Percentiles rank a stretch among this genome's conserved stretches.
Conservation (phyloP, 2,888 invertebrate genomes). For the Ormyrus rosae region DNA sequence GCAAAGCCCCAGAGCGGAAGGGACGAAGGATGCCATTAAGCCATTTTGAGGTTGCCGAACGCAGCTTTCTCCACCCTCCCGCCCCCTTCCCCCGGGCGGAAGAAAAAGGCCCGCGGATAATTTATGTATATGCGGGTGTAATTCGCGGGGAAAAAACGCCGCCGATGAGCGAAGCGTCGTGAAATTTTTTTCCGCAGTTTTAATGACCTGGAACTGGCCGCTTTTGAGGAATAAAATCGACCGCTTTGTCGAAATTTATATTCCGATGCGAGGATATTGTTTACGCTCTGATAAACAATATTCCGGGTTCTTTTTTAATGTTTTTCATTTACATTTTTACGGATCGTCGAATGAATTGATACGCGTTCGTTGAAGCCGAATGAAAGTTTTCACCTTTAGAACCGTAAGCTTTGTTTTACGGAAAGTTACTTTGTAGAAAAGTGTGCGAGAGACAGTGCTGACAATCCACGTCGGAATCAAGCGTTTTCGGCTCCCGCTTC, state of each 20-base stretch:
- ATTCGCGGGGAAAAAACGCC: not conserved
- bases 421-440: not conserved
- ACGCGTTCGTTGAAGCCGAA: too few relatives aligned
- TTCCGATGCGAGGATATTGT: too few relatives aligned
- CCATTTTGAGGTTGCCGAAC: constrained; percentile 20
- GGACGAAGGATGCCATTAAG: constrained; percentile 19
- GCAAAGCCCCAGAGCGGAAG: not conserved
- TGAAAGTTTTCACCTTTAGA: not conserved
- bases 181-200: not conserved
- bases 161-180: constrained; percentile 6
- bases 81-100: not conserved
- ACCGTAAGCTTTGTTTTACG: not conserved
- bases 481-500: not conserved
- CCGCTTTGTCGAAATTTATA: too few relatives aligned
- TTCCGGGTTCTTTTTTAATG: too few relatives aligned
- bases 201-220: not conserved
- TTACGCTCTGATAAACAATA: too few relatives aligned
- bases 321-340: too few relatives aligned
- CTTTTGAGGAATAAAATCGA: too few relatives aligned
- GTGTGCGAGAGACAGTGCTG: not conserved
- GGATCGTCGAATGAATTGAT: too few relatives aligned
- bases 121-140: constrained; percentile 28
- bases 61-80: not conserved
- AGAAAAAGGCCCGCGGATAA: constrained; percentile 1
- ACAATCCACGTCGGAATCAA: not conserved